Evolutionary conservation across 2,113 vertebrate genomes (phyloP).

Genomic region (Mixornis gularis): DNA sequence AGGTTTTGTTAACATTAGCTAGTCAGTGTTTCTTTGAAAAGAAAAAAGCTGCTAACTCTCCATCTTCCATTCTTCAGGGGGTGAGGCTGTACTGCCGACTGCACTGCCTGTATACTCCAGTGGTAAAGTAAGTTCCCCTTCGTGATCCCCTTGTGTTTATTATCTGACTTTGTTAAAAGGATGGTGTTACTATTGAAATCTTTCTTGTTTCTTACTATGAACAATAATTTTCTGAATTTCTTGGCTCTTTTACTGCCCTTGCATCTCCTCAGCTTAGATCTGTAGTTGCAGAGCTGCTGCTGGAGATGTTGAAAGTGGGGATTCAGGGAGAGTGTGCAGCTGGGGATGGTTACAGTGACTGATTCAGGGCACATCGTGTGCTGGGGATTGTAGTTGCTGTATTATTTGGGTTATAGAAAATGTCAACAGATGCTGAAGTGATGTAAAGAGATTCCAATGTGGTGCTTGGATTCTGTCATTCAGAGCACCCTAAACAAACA

Average conservation of each 20-base stretch:
- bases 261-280: background rate
- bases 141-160: background rate
- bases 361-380: background rate
- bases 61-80: conserved; percentile 75
- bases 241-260: background rate
- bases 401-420: background rate
- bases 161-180: background rate
- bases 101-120: conserved; percentile 89
- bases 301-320: background rate
- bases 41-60: background rate
- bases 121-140: conserved; percentile 89
- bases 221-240: background rate
- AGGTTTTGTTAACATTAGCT: background rate
- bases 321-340: background rate
- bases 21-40: background rate
- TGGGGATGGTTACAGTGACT: background rate
- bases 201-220: background rate
- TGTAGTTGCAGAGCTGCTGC: background rate
- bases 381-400: background rate
- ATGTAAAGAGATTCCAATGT: background rate
- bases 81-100: conserved; percentile 96
- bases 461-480: background rate
- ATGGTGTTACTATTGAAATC: background rate
- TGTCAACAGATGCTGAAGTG: background rate
- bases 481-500: background rate